Percentiles rank a stretch among this genome's conserved stretches.
Evolutionary conservation across 2,113 vertebrate species (phyloP).

Genomic region (Penelope pileata): DNA sequence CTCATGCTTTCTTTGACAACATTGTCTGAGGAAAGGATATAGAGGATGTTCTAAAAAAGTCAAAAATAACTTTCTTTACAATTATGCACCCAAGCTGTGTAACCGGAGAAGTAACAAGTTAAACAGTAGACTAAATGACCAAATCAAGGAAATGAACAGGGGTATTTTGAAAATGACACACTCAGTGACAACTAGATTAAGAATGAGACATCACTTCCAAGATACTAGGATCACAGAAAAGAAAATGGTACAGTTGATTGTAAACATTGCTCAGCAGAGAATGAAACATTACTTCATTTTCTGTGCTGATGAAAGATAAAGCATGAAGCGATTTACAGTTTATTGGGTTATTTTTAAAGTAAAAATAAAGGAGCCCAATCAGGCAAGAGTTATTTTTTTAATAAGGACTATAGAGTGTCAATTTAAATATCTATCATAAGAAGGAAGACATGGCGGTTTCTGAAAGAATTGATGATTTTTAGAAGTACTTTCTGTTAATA

Average conservation of each 20-base stretch:
- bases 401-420: neutral
- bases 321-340: neutral
- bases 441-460: neutral
- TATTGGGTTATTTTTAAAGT: neutral
- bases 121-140: neutral
- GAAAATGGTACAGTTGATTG: neutral
- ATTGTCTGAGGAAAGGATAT: neutral
- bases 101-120: neutral
- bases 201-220: neutral
- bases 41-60: neutral
- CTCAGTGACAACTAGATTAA: neutral
- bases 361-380: neutral
- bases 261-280: neutral
- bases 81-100: neutral
- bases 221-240: neutral
- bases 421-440: neutral
- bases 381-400: neutral
- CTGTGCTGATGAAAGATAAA: neutral
- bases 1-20: neutral
- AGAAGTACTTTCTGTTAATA: neutral
- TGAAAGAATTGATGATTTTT: neutral
- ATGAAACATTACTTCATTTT: neutral
- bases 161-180: neutral
- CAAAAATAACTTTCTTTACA: neutral
- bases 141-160: neutral